Conservation (phyloP, 2,113 vertebrate genomes). For the Sceloporus undulatus region DNA sequence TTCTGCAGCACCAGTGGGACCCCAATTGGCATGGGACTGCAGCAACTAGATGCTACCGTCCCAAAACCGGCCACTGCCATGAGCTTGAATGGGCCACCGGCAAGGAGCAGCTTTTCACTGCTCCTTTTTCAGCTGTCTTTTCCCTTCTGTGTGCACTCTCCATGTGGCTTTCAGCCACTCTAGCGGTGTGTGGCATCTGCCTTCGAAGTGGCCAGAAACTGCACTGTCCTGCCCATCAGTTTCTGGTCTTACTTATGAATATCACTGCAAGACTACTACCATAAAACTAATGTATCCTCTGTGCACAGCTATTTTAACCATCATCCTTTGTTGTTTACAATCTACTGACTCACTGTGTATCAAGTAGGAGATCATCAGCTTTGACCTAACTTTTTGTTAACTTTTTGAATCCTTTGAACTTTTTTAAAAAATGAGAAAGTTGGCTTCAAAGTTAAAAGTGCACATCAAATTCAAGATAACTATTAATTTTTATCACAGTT, state of each 20-base stretch:
- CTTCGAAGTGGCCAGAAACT: too few relatives aligned
- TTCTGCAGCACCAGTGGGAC: too few relatives aligned
- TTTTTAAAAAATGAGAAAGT: neutral
- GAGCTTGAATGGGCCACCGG: too few relatives aligned
- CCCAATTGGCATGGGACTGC: too few relatives aligned
- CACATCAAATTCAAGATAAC: too few relatives aligned
- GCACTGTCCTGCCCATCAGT: too few relatives aligned
- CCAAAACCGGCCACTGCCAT: too few relatives aligned
- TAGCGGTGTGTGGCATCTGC: neutral
- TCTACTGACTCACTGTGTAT: conserved; percentile 40
- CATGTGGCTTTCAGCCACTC: too few relatives aligned
- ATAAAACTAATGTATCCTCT: conserved; percentile 61
- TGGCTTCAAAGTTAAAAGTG: neutral
- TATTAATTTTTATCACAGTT: neutral
- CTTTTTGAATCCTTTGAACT: conserved; percentile 59
- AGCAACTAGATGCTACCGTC: too few relatives aligned
- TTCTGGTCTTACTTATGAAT: neutral
- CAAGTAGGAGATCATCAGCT: conserved; percentile 27
- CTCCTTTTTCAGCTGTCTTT: too few relatives aligned
- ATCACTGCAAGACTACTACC: neutral
- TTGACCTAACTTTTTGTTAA: conserved; percentile 43
- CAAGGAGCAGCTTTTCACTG: too few relatives aligned
- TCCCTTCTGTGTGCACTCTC: too few relatives aligned
- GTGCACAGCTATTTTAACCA: conserved; percentile 62
- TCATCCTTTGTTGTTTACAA: conserved; percentile 50